A percentile compares a stretch with the other conserved stretches of the same genome.
Evolutionary conservation across 2,888 invertebrate genomes (phyloP).

Genomic region (Drosophila antonietae): DNA sequence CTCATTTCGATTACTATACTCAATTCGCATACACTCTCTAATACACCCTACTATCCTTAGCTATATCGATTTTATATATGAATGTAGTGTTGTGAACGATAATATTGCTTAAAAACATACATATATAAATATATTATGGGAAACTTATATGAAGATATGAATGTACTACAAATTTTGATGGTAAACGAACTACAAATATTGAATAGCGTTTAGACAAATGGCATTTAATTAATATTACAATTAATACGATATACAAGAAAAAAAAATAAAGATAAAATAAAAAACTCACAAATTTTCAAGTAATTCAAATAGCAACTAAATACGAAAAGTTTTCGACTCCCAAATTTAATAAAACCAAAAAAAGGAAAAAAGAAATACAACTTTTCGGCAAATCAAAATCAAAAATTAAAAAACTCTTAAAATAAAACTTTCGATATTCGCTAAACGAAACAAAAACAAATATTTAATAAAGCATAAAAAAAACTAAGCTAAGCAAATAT

Average conservation of each 20-base stretch:
- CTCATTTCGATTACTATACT: background rate
- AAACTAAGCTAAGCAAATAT: slow-evolving; percentile 50
- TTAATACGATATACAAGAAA: slow-evolving; percentile 37
- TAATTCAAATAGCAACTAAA: slow-evolving; percentile 61
- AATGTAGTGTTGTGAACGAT: slow-evolving; percentile 83
- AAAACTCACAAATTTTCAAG: slow-evolving; percentile 69
- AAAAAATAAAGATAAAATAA: slow-evolving; percentile 11
- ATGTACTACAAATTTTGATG: slow-evolving; percentile 75
- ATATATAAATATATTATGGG: slow-evolving; percentile 45
- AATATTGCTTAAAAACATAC: slow-evolving; percentile 45
- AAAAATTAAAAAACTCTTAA: slow-evolving; percentile 44
- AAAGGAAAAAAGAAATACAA: slow-evolving; percentile 20
- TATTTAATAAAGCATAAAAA: slow-evolving; percentile 8
- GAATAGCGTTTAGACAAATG: slow-evolving; percentile 69
- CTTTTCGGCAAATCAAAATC: slow-evolving; percentile 78
- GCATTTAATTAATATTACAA: slow-evolving; percentile 58
- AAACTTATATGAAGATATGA: slow-evolving; percentile 59
- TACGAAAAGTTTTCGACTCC: slow-evolving; percentile 57
- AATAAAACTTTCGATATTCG: slow-evolving; percentile 39
- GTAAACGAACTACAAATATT: slow-evolving; percentile 80
- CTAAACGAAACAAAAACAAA: slow-evolving; percentile 12
- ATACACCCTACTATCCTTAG: slow-evolving; percentile 38
- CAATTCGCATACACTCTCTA: slow-evolving; percentile 22
- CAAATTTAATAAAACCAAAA: slow-evolving; percentile 23
- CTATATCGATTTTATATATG: slow-evolving; percentile 77